Base-by-base conservation (phyloP, 2,797 vertebrate genomes). In the Epinephelus coioides region DNA sequence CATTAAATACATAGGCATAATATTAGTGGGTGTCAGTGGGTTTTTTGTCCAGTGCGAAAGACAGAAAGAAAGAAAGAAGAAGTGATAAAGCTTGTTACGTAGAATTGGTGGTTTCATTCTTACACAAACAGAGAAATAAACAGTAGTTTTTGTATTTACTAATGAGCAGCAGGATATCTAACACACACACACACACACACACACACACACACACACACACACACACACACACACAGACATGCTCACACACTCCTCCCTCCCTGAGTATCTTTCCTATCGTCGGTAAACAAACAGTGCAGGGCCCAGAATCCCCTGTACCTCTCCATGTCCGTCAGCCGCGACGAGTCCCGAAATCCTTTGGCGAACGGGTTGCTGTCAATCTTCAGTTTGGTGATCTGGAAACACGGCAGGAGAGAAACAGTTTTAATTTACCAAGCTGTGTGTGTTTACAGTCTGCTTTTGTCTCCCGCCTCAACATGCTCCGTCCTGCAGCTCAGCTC, bases 331-430 rank as follows among this genome's bases (percentile, higher is more conserved):
- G 98, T 99, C 88, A 99, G 97, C 87, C 98, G 96, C 61, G 98
- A 99, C 49, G 98, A 99, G 93, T 99, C 98, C 89, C 98, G 95
- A 95, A 99, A 99, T 85, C 98, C 98, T 96, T 99, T 99, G 88
- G 98, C 98, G 71, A 99, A 99, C 9, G 98, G 98, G 94, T 99
- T 99, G 93, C 98, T 99, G 95, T 99, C 98, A 81, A 99, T 99
- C 97, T 99, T 99, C 95, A 99, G 92, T 91, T 99, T 99, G 90
- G 98, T 99, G 94, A 99, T 99, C 98, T 99, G 95, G n/a, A 86
- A 73, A 67, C 54, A 67, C 34, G 70, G 13, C 14, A 34, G 56
- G 38, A 60, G 34, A 56, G 15, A 47, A 23, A 38, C 14, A 6
- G 47, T 61, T 40, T 63, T 25, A 9, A 25, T 17, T 44, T 10